Evolutionary conservation across 2,888 invertebrate species (phyloP).

Genomic region (Acronicta psi): DNA sequence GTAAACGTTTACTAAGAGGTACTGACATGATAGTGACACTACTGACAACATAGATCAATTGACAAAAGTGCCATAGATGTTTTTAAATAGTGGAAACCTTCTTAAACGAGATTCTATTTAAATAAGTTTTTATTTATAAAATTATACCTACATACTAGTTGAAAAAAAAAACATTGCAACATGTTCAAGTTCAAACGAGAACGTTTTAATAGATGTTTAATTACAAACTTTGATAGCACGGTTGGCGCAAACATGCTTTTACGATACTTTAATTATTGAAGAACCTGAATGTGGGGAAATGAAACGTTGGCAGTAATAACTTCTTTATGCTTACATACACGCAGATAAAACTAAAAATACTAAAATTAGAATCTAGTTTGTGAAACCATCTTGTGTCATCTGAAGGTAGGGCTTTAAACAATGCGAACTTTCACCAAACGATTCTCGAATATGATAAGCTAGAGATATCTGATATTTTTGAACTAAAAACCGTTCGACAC

Average conservation of each 20-base stretch:
- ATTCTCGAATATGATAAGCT: conserved; percentile 1
- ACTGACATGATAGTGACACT: not conserved
- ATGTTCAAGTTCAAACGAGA: conserved; percentile 34
- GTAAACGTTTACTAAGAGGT: conserved; percentile 11
- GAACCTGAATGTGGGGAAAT: conserved; percentile 40
- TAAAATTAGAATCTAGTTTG: not conserved
- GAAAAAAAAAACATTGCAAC: conserved; percentile 17
- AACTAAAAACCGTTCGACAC: conserved; percentile 14
- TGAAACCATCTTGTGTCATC: not conserved
- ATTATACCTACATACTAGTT: not conserved
- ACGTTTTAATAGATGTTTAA: conserved; percentile 54
- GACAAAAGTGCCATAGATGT: conserved; percentile 5
- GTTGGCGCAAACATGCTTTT: conserved; percentile 55
- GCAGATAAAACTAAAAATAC: conserved; percentile 7
- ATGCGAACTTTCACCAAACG: conserved; percentile 27
- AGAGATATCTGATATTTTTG: conserved; percentile 21
- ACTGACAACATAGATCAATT: conserved; percentile 12
- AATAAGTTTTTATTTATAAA: conserved; percentile 5
- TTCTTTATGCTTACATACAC: conserved; percentile 39
- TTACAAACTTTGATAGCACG: conserved; percentile 53
- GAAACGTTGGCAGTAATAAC: conserved; percentile 41
- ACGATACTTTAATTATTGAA: conserved; percentile 63
- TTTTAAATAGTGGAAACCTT: not conserved
- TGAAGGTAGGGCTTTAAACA: not conserved
- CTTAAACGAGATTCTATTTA: not conserved